phyloP scores from a whole-genome alignment of 2,888 invertebrate species.

The Exephanes ischioxanthus region DNA sequence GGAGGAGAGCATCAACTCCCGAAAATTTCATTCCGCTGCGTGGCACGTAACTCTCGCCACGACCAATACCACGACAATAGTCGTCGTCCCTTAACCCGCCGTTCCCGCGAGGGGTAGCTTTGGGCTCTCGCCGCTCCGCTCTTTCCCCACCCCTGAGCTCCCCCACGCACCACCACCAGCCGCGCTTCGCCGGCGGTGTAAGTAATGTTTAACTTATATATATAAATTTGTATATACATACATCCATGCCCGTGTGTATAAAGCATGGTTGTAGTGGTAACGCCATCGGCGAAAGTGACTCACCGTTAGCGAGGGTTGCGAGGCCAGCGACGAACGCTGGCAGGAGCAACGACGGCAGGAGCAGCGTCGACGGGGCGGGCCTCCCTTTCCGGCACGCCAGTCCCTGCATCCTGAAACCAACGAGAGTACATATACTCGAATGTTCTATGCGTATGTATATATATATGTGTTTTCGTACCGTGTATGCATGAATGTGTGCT shows the following conservation, averaged over 20 bases:
- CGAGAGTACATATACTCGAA: slow-evolving; percentile 66
- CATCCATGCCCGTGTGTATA: background rate
- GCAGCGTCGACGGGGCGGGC: slow-evolving; percentile 77
- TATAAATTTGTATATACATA: background rate
- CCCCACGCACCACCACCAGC: background rate
- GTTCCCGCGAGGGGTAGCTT: slow-evolving; percentile 57
- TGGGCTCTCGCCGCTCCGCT: slow-evolving; percentile 2
- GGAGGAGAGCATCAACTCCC: slow-evolving; percentile 40
- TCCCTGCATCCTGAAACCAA: slow-evolving; percentile 81
- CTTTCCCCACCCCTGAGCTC: background rate
- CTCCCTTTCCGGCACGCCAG: slow-evolving; percentile 79
- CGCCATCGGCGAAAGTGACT: slow-evolving; percentile 78
- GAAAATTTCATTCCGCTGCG: slow-evolving; percentile 63
- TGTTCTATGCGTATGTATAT: slow-evolving; percentile 29
- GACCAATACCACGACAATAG: slow-evolving; percentile 30
- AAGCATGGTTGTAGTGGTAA: slow-evolving; percentile 31
- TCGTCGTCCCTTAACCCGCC: slow-evolving; percentile 19
- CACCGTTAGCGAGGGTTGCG: slow-evolving; percentile 81
- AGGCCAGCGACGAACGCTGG: slow-evolving; percentile 76
- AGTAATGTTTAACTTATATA: slow-evolving; percentile 20
- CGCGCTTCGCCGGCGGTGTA: background rate
- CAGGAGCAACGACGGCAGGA: slow-evolving; percentile 75
- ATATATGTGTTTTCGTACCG: slow-evolving; percentile 37
- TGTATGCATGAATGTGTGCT: background rate
- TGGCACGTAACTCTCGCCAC: slow-evolving; percentile 48